Conservation (phyloP, 2,113 vertebrate species). For the Micronycteris hirsuta region DNA sequence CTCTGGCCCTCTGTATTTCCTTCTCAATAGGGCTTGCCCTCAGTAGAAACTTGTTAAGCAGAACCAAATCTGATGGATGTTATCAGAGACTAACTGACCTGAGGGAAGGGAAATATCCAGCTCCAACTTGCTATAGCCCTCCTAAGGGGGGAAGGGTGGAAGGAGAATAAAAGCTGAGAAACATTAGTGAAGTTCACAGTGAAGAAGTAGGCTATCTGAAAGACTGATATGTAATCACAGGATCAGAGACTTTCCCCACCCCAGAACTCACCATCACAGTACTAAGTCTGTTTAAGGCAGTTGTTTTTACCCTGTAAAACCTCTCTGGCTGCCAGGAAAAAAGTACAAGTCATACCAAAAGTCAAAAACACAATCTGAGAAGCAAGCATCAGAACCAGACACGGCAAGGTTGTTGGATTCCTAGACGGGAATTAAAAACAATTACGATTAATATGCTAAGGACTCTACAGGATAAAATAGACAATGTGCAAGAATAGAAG, state of each 20-base stretch:
- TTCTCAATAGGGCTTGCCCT: not conserved
- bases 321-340: not conserved
- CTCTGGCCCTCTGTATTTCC: too few relatives aligned
- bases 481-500: not conserved
- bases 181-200: not conserved
- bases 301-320: not conserved
- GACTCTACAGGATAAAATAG: not conserved
- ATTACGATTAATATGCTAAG: not conserved
- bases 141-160: not conserved
- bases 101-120: not conserved
- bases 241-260: not conserved
- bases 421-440: not conserved
- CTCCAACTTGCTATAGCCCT: not conserved
- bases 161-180: not conserved
- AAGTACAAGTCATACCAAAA: not conserved
- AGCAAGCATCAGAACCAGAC: not conserved
- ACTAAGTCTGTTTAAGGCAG: not conserved
- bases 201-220: not conserved
- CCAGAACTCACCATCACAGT: not conserved
- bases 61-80: not conserved
- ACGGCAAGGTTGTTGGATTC: not conserved
- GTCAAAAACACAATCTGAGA: not conserved
- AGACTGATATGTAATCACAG: not conserved
- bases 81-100: too few relatives aligned
- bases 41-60: not conserved